These are phyloP conservation scores for Heliocidaris tuberculata DNA, from an alignment of 35 echinoderm and acorn worm species.

Conservation along the genomic window DNA sequence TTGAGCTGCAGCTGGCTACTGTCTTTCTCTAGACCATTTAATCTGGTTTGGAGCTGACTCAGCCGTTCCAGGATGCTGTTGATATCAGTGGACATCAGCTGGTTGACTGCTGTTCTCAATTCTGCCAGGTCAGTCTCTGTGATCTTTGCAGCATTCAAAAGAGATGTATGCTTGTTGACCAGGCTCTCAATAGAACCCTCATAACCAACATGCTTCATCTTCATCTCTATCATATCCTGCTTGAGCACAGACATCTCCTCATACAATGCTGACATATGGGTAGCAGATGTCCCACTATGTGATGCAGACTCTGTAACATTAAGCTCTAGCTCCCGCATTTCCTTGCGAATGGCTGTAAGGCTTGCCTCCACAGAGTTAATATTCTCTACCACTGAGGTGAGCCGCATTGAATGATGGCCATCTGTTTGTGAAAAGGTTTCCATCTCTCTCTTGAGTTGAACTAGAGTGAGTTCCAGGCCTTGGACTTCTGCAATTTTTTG, in stretches of 20 bases:
- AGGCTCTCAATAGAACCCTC: not conserved
- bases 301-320: slow-evolving; percentile 30
- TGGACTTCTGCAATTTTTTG: slow-evolving; percentile 34
- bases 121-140: slow-evolving; percentile 52
- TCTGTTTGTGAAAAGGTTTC: slow-evolving; percentile 30
- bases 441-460: slow-evolving; percentile 33
- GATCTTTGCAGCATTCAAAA: slow-evolving; percentile 24
- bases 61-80: not conserved
- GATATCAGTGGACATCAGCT: slow-evolving; percentile 6
- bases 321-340: slow-evolving; percentile 4
- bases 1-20: slow-evolving; percentile 25
- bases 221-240: slow-evolving; percentile 32
- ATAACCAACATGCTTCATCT: slow-evolving; percentile 40
- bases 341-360: slow-evolving; percentile 1
- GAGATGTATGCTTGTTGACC: not conserved
- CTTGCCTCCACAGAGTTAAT: slow-evolving; percentile 42
- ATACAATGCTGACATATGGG: slow-evolving; percentile 26
- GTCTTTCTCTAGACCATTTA: slow-evolving; percentile 27
- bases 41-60: slow-evolving; percentile 39
- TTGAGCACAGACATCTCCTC: slow-evolving; percentile 1
- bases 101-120: slow-evolving; percentile 45
- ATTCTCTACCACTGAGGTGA: not conserved
- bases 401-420: slow-evolving; percentile 22
- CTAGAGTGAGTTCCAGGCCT: slow-evolving; percentile 20
- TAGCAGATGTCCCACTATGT: slow-evolving; percentile 20